phyloP scores from a whole-genome alignment of 2,888 invertebrate species.

The Scrobipalpa atriplicella region DNA sequence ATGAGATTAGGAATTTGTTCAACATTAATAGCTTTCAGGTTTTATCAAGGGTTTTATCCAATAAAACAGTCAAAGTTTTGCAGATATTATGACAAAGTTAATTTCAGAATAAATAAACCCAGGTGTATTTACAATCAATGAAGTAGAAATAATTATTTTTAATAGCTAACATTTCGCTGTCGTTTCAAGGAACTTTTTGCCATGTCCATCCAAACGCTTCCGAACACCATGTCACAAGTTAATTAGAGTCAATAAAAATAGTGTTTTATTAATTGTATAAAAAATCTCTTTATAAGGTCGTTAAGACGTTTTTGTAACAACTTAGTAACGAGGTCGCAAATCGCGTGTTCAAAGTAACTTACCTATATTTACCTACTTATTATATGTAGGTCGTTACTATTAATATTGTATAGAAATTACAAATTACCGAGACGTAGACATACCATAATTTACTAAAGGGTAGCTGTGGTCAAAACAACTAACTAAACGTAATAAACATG shows the following conservation, averaged over 20 bases:
- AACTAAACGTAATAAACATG: too few species aligned
- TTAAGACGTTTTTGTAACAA: conserved; percentile 20
- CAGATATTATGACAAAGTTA: background rate
- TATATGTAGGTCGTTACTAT: background rate
- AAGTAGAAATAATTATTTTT: background rate
- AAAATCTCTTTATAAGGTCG: conserved; percentile 15
- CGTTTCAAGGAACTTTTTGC: conserved; percentile 31
- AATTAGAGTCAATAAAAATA: conserved; percentile 2
- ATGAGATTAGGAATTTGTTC: background rate
- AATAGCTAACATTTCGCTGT: conserved; percentile 16
- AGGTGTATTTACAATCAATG: background rate
- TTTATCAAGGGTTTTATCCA: too few species aligned
- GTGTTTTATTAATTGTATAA: conserved; percentile 1
- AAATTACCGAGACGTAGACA: conserved; percentile 6
- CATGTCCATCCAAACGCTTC: conserved; percentile 34
- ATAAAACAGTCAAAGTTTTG: too few species aligned
- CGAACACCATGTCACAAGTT: too few species aligned
- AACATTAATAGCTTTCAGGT: too few species aligned
- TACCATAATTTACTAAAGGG: too few species aligned
- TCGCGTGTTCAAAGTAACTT: conserved; percentile 11
- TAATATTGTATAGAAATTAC: conserved; percentile 8
- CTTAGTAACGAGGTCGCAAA: conserved; percentile 16
- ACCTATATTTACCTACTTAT: conserved; percentile 14
- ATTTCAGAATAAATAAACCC: background rate
- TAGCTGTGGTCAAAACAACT: background rate